These are phyloP conservation scores for Hafferia zeledoni DNA, from an alignment of 2,797 vertebrate genomes.

Conservation along the genomic window DNA sequence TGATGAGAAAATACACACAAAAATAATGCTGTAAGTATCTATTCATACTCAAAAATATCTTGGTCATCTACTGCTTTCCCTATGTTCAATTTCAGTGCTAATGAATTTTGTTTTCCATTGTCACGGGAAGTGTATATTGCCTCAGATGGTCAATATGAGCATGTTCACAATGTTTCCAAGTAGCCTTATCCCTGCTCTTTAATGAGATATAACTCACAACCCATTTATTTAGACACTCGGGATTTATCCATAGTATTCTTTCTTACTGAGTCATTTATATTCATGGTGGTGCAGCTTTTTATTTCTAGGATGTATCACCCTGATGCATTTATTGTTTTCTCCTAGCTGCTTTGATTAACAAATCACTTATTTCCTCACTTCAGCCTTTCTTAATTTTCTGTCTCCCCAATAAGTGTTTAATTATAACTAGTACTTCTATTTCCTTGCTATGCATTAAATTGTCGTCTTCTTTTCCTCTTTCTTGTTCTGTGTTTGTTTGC, in stretches of 20 bases:
- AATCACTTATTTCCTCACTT: not conserved
- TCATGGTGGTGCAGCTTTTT: not conserved
- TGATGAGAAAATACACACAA: not conserved
- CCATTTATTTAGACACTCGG: not conserved
- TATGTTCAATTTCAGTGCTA: not conserved
- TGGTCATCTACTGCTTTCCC: not conserved
- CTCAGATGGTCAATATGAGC: not conserved
- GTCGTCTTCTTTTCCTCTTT: not conserved
- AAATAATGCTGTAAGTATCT: not conserved
- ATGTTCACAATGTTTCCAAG: not conserved
- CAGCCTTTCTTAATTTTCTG: not conserved
- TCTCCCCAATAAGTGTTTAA: not conserved
- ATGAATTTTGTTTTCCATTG: not conserved
- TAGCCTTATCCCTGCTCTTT: not conserved
- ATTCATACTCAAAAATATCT: not conserved
- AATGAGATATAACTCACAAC: not conserved
- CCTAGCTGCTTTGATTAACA: not conserved
- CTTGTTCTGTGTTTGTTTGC: not conserved
- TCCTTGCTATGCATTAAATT: not conserved
- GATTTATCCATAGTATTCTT: not conserved
- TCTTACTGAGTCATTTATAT: not conserved
- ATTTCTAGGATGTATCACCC: not conserved
- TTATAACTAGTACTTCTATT: not conserved
- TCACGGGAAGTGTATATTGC: not conserved
- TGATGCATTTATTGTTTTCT: not conserved